These are phyloP conservation scores for Drosophila infuscata DNA, from an alignment of 2,888 invertebrate species.

Conservation along the genomic window DNA sequence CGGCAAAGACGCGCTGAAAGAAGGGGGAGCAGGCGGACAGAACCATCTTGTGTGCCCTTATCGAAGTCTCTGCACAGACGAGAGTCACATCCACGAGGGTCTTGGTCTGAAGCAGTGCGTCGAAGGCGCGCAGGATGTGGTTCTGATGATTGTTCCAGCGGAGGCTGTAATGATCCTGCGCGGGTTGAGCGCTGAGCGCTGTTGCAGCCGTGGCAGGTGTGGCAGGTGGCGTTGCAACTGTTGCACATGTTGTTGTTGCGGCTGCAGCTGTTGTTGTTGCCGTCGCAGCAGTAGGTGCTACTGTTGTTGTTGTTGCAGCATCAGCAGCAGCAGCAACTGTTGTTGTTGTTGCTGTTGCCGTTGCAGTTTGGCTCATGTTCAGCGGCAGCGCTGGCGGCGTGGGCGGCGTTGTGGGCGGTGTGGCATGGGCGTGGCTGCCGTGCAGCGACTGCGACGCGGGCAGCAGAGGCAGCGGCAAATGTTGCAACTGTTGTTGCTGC, in stretches of 20 bases:
- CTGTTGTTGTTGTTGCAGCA: constrained; percentile 19
- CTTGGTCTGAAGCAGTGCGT: constrained; percentile 94
- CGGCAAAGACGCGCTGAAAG: constrained; percentile 94
- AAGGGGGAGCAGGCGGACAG: constrained; percentile 95
- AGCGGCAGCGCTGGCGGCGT: constrained; percentile 74
- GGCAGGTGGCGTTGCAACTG: constrained; percentile 49
- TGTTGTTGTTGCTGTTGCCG: constrained; percentile 24
- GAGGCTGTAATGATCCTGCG: constrained; percentile 94
- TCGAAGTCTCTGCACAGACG: constrained; percentile 93
- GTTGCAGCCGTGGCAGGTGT: constrained; percentile 63
- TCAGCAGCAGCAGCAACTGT: constrained; percentile 26
- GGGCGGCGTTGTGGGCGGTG: constrained; percentile 76
- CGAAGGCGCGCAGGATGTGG: constrained; percentile 94
- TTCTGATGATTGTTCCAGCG: constrained; percentile 97
- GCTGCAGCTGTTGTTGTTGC: constrained; percentile 22
- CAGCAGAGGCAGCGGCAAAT: constrained; percentile 26
- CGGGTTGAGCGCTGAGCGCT: constrained; percentile 61
- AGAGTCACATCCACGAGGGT: constrained; percentile 95
- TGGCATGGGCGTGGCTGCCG: constrained; percentile 44
- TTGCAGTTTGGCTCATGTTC: constrained; percentile 68
- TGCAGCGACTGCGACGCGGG: constrained; percentile 15
- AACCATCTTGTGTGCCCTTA: constrained; percentile 96
- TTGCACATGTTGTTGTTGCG: constrained; percentile 15
- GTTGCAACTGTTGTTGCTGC: constrained; percentile 11
- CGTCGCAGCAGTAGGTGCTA: constrained; percentile 14